These are phyloP conservation scores for Mobula birostris DNA, from an alignment of 2,113 vertebrate genomes.

Conservation along the genomic window DNA sequence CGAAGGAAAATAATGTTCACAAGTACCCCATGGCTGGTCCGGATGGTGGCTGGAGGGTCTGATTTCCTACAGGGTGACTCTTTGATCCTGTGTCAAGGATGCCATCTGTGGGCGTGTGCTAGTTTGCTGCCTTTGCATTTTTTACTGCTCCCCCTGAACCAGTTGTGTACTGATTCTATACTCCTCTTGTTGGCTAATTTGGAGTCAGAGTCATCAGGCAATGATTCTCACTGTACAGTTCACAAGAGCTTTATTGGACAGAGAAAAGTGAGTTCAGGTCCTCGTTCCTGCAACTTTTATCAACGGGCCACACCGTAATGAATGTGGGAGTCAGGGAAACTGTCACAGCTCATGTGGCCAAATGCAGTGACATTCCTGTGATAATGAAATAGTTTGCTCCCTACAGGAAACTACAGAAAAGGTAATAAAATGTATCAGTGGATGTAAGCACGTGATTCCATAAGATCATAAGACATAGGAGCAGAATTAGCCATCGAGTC, in stretches of 20 bases:
- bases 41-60: too few relatives aligned
- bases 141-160: neutral
- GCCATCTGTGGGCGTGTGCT: neutral
- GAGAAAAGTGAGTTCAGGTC: neutral
- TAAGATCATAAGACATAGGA: too few relatives aligned
- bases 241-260: constrained; percentile 6
- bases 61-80: too few relatives aligned
- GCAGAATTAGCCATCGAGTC: too few relatives aligned
- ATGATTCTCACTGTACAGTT: neutral
- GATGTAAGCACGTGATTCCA: neutral
- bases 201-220: too few relatives aligned
- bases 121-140: neutral
- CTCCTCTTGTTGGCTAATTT: neutral
- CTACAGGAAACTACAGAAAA: neutral
- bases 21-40: too few relatives aligned
- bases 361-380: neutral
- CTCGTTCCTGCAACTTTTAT: neutral
- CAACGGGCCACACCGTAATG: neutral
- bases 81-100: too few relatives aligned
- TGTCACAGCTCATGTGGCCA: neutral
- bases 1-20: too few relatives aligned
- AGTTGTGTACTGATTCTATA: neutral
- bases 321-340: neutral
- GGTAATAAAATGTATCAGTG: neutral
- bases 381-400: neutral